phyloP scores from a whole-genome alignment of 1,140 invertebrate species.

The Sycobia sp. region DNA sequence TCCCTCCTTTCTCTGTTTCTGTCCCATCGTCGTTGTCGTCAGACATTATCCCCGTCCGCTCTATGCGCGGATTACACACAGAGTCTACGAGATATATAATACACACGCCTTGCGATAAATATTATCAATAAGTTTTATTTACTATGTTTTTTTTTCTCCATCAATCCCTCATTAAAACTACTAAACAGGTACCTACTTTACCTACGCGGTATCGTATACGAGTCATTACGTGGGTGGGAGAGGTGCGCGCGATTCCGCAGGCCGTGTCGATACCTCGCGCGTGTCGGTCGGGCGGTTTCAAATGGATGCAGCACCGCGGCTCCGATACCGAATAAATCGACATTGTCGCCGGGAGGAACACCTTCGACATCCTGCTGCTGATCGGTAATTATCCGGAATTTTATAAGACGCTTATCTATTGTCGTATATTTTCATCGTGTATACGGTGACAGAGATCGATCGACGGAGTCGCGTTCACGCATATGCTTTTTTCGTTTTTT shows the following conservation, averaged over 20 bases:
- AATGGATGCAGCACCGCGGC: no score
- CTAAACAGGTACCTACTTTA: slow-evolving; percentile 62
- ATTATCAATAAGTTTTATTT: slow-evolving; percentile 36
- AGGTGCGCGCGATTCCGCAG: slow-evolving; percentile 54
- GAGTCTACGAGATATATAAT: slow-evolving; percentile 20
- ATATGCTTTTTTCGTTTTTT: background rate
- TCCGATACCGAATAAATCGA: background rate
- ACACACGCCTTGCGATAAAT: slow-evolving; percentile 36
- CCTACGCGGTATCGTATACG: slow-evolving; percentile 62
- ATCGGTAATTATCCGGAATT: no score
- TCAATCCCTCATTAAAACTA: slow-evolving; percentile 38
- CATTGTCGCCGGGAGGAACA: background rate
- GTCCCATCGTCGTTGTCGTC: background rate
- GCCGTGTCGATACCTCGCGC: slow-evolving; percentile 51
- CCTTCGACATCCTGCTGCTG: slow-evolving; percentile 19
- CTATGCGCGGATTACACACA: background rate
- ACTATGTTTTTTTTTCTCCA: background rate
- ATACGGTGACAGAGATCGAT: no score
- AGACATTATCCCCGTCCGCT: slow-evolving; percentile 17
- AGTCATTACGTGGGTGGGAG: slow-evolving; percentile 43
- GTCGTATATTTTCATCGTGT: background rate
- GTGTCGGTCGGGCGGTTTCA: slow-evolving; percentile 1
- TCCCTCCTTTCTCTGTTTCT: no score
- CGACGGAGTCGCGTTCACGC: no score
- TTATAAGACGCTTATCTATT: background rate